These are phyloP conservation scores for Drosophila aldrichi DNA, from an alignment of 2,888 invertebrate genomes.

Conservation along the genomic window DNA sequence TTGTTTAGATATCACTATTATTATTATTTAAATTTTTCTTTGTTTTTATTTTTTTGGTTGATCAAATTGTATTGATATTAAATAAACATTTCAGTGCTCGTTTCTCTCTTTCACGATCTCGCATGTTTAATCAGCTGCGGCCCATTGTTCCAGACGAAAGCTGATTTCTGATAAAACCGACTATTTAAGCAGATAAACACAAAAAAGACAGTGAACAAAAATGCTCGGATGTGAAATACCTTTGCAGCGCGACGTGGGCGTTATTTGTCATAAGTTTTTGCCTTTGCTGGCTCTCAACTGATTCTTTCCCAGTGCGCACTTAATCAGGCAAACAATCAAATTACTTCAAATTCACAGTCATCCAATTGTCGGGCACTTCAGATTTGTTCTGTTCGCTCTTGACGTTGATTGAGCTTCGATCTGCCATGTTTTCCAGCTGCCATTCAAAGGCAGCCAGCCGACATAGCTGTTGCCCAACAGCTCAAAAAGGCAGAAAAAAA, in stretches of 20 bases:
- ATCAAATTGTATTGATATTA: slow-evolving; percentile 73
- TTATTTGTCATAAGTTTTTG: slow-evolving; percentile 14
- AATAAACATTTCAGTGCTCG: slow-evolving; percentile 55
- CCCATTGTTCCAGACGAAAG: slow-evolving; percentile 61
- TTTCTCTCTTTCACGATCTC: slow-evolving; percentile 69
- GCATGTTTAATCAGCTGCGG: slow-evolving; percentile 78
- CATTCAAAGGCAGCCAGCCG: slow-evolving; percentile 1
- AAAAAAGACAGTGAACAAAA: not conserved
- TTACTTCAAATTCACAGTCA: slow-evolving; percentile 68
- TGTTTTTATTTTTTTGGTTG: slow-evolving; percentile 25
- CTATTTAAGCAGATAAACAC: slow-evolving; percentile 10
- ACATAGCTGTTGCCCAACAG: slow-evolving; percentile 1
- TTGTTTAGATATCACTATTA: slow-evolving; percentile 27
- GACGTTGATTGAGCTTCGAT: slow-evolving; percentile 69
- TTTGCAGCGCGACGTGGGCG: slow-evolving; percentile 55
- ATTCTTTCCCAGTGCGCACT: slow-evolving; percentile 70
- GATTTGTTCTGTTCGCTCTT: slow-evolving; percentile 31
- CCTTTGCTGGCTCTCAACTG: slow-evolving; percentile 1
- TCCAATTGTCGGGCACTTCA: slow-evolving; percentile 70
- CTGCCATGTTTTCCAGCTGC: slow-evolving; percentile 41
- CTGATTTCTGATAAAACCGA: slow-evolving; percentile 39
- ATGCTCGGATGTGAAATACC: not conserved
- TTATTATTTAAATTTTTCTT: not conserved
- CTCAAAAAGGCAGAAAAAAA: slow-evolving; percentile 13
- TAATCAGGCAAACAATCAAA: slow-evolving; percentile 62